Percentiles rank a stretch among this genome's conserved stretches.
Conservation (phyloP, 2,113 vertebrate genomes). For the Laterallus jamaicensis region DNA sequence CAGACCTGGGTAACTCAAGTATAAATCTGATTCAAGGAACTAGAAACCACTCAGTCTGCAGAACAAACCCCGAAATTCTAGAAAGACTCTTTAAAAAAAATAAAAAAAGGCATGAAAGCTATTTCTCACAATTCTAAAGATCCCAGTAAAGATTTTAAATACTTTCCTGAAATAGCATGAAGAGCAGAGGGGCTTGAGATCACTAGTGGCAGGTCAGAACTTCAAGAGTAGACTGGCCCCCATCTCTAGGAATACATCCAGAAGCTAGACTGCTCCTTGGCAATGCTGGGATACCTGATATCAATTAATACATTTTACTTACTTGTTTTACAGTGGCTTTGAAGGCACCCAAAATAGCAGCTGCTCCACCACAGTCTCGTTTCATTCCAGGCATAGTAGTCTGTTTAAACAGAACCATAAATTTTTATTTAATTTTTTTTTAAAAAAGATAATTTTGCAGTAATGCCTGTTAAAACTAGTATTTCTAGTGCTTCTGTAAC, state of each 20-base stretch:
- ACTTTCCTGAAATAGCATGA: background rate
- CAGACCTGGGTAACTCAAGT: background rate
- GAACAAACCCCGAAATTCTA: background rate
- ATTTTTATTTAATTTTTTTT: background rate
- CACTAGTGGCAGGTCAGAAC: background rate
- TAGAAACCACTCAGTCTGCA: background rate
- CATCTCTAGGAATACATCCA: slow-evolving; percentile 6
- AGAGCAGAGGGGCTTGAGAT: background rate
- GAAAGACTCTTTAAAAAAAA: background rate
- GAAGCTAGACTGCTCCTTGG: slow-evolving; percentile 21
- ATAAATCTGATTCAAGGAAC: background rate
- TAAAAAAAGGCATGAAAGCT: background rate
- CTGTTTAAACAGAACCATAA: slow-evolving; percentile 65
- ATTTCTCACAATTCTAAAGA: slow-evolving; percentile 34
- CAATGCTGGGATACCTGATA: slow-evolving; percentile 14
- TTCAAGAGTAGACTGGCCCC: background rate
- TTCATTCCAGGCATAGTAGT: slow-evolving; percentile 99
- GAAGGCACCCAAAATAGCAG: slow-evolving; percentile 94
- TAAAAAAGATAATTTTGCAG: background rate
- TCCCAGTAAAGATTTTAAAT: background rate
- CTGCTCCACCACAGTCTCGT: slow-evolving; percentile 95
- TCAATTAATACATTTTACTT: slow-evolving; percentile 64
- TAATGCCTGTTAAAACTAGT: background rate
- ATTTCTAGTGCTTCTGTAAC: background rate
- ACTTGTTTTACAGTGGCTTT: slow-evolving; percentile 94